Conservation (phyloP, 2,797 vertebrate species). For the Peromyscus melanophrys region DNA sequence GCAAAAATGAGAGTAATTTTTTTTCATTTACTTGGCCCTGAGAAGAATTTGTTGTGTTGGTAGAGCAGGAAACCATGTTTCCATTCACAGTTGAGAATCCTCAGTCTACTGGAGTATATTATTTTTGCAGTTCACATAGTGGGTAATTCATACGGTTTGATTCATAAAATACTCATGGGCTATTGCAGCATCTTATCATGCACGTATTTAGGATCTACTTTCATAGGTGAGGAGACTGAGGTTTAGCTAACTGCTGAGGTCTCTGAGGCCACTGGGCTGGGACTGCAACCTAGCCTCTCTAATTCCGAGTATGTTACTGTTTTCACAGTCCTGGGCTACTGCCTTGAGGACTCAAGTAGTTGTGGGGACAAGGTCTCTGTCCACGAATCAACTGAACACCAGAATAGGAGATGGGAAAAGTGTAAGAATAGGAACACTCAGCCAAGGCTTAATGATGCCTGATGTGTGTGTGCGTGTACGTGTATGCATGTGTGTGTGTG, state of each 20-base stretch:
- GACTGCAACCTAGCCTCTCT: not conserved
- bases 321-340: not conserved
- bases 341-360: not conserved
- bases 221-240: not conserved
- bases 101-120: not conserved
- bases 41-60: not conserved
- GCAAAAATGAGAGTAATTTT: not conserved
- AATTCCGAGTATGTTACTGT: not conserved
- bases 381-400: not conserved
- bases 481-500: not conserved
- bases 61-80: not conserved
- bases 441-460: not conserved
- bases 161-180: not conserved
- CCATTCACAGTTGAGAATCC: not conserved
- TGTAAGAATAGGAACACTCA: not conserved
- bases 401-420: not conserved
- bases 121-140: not conserved
- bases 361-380: not conserved
- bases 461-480: not conserved
- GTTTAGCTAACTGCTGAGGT: not conserved
- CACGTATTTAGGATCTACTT: not conserved
- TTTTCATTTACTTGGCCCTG: not conserved
- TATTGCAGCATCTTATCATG: not conserved
- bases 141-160: not conserved
- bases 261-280: no score